Conservation (phyloP, 1,140 invertebrate genomes). For the Akabosia matsudoensis region DNA sequence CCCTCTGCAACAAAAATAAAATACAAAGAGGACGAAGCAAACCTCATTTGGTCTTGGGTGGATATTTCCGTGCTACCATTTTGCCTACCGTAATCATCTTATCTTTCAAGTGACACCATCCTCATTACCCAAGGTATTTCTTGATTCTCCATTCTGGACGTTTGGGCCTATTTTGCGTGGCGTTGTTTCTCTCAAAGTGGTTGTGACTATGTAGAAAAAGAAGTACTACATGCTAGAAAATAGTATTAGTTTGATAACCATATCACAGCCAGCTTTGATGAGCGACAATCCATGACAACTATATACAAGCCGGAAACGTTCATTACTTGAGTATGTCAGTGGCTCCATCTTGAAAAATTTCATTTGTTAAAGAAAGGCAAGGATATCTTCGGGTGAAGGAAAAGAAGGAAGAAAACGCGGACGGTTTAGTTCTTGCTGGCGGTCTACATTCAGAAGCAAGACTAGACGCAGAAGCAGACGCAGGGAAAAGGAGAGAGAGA, state of each 20-base stretch:
- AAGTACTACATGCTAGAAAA: slow-evolving; percentile 49
- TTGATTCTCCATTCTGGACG: too few species aligned
- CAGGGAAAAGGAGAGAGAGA: neutral
- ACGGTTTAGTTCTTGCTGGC: too few species aligned
- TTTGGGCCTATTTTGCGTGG: too few species aligned
- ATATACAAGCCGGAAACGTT: neutral
- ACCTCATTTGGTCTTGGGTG: too few species aligned
- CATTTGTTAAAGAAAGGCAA: neutral
- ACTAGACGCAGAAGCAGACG: neutral
- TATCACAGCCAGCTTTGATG: slow-evolving; percentile 94
- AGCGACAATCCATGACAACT: slow-evolving; percentile 56
- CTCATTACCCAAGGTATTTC: too few species aligned
- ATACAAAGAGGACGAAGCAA: too few species aligned
- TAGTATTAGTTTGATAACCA: slow-evolving; percentile 50
- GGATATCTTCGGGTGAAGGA: neutral
- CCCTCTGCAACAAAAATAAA: too few species aligned
- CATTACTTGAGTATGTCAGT: neutral
- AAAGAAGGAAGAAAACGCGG: neutral
- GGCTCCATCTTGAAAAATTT: slow-evolving; percentile 6
- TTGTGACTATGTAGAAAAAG: slow-evolving; percentile 67
- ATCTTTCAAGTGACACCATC: too few species aligned
- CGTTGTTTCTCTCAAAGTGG: slow-evolving; percentile 66
- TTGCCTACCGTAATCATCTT: too few species aligned
- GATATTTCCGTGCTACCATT: too few species aligned
- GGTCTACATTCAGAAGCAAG: too few species aligned